A percentile compares a stretch with the other conserved stretches of the same genome.
Evolutionary conservation across 2,888 invertebrate species (phyloP).

Genomic region (Athetis lepigone): DNA sequence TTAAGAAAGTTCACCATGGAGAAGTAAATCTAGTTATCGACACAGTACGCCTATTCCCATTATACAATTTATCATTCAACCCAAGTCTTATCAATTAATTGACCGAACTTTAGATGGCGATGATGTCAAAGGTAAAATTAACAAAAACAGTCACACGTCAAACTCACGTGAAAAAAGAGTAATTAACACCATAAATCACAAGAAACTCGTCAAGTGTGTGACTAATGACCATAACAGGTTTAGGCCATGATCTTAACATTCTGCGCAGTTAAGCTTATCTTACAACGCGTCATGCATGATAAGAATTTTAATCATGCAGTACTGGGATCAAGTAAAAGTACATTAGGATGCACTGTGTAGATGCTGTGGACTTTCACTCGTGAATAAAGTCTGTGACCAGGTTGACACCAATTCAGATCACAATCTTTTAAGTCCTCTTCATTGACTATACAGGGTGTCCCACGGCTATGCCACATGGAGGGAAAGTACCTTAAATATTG

Average conservation of each 20-base stretch:
- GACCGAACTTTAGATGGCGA: conserved; percentile 8
- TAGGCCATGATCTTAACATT: conserved; percentile 75
- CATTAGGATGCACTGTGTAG: conserved; percentile 65
- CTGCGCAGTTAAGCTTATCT: conserved; percentile 66
- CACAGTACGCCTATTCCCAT: conserved; percentile 1
- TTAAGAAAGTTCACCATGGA: not conserved
- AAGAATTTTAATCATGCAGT: conserved; percentile 46
- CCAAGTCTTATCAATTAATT: conserved; percentile 19
- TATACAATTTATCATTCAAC: conserved; percentile 13
- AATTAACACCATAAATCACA: conserved; percentile 45
- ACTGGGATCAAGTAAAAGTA: conserved; percentile 63
- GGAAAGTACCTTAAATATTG: too few relatives aligned
- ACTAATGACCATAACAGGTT: conserved; percentile 57
- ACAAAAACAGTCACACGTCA: conserved; percentile 16
- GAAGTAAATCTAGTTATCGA: not conserved
- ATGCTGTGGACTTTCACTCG: conserved; percentile 72
- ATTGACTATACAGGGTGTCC: conserved; percentile 41
- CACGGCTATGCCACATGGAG: too few relatives aligned
- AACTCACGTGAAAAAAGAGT: conserved; percentile 23
- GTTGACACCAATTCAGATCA: conserved; percentile 66
- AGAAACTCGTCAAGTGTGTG: conserved; percentile 38
- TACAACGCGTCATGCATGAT: conserved; percentile 51
- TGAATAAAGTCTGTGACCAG: conserved; percentile 65
- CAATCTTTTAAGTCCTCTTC: conserved; percentile 50
- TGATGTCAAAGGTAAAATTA: conserved; percentile 42